A percentile compares a stretch with the other conserved stretches of the same genome.
Conservation (phyloP, 2,888 invertebrate genomes). For the Lordiphosa andalusiaca region DNA sequence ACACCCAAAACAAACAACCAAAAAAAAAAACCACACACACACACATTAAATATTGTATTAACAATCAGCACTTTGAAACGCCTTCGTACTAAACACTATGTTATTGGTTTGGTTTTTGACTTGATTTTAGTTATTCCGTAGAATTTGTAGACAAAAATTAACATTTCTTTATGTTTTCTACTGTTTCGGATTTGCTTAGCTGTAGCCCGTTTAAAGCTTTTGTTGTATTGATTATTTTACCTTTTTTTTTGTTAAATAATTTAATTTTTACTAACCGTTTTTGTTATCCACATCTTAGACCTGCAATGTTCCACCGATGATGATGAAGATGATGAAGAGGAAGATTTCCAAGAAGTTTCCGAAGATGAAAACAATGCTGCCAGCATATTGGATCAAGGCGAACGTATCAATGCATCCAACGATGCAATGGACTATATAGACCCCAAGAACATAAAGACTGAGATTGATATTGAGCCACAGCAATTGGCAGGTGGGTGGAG, state of each 20-base stretch:
- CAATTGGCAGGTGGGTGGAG: conserved; percentile 67
- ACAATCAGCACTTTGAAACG: too few species aligned
- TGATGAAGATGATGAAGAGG: conserved; percentile 83
- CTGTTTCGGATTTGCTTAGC: too few species aligned
- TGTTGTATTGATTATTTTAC: not conserved
- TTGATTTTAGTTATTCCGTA: too few species aligned
- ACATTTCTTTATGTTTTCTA: not conserved
- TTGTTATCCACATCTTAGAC: conserved; percentile 79
- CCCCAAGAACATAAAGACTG: conserved; percentile 71
- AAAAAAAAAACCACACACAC: not conserved
- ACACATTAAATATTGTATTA: conserved; percentile 3
- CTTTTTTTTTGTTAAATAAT: not conserved
- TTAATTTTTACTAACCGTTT: conserved; percentile 12
- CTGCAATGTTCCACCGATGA: conserved; percentile 87
- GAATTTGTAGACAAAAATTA: too few species aligned
- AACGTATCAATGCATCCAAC: conserved; percentile 63
- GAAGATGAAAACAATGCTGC: conserved; percentile 82
- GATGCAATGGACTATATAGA: conserved; percentile 67
- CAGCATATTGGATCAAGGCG: conserved; percentile 78
- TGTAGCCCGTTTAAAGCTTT: not conserved
- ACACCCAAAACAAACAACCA: too few species aligned
- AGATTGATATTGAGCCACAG: conserved; percentile 70
- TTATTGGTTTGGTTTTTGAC: too few species aligned
- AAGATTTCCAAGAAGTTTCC: conserved; percentile 83
- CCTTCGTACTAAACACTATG: too few species aligned